Percentiles rank a stretch among this genome's conserved stretches.
Conservation (phyloP, 2,113 vertebrate genomes). For the Chitala chitala region DNA sequence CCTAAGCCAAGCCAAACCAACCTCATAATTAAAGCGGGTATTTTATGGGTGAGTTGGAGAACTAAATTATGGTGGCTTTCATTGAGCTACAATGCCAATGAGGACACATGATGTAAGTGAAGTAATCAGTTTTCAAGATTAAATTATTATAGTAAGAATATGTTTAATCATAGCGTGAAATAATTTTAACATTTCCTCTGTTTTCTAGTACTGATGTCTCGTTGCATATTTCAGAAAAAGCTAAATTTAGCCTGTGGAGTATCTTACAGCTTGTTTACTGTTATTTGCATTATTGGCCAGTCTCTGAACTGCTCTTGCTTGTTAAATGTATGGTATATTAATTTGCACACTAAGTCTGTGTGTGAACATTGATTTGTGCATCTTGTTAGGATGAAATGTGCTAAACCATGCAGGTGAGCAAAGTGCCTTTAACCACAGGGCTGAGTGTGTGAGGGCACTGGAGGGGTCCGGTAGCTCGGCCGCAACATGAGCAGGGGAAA, state of each 20-base stretch:
- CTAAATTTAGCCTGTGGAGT: background rate
- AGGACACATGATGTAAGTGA: background rate
- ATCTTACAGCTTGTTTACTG: too few relatives aligned
- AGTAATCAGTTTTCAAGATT: background rate
- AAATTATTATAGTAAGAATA: background rate
- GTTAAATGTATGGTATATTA: too few relatives aligned
- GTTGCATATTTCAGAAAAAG: too few relatives aligned
- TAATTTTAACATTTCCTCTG: background rate
- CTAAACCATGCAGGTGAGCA: too few relatives aligned
- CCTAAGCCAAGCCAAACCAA: background rate
- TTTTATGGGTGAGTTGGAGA: slow-evolving; percentile 18
- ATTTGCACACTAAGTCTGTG: too few relatives aligned
- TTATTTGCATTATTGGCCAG: too few relatives aligned
- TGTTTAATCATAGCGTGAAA: background rate
- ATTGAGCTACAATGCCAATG: background rate
- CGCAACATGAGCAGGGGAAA: slow-evolving; percentile 34
- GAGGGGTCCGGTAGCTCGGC: background rate
- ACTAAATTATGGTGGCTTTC: background rate
- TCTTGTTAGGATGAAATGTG: too few relatives aligned
- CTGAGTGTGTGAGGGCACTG: background rate
- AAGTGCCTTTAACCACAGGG: background rate
- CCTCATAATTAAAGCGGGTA: background rate
- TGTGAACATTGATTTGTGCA: too few relatives aligned
- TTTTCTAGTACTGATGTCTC: background rate
- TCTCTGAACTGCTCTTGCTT: too few relatives aligned